Percentiles rank a stretch among this genome's conserved stretches.
phyloP scores from a whole-genome alignment of 2,888 invertebrate species.

The Clepsis dumicolana region DNA sequence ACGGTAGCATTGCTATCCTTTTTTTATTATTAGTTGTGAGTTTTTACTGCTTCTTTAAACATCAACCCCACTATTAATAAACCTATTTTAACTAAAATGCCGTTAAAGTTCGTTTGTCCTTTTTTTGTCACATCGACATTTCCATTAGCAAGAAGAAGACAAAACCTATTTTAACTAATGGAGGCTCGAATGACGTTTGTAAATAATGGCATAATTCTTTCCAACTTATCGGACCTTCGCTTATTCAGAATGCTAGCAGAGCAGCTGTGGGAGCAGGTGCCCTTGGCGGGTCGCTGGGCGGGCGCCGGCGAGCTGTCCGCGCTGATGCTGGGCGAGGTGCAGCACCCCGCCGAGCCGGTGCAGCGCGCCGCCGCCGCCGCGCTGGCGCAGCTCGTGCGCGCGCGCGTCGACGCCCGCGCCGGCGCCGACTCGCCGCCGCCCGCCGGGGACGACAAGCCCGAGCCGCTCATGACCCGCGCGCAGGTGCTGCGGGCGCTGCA shows the following conservation, averaged over 20 bases:
- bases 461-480: slow-evolving; percentile 24
- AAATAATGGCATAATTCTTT: no score
- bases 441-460: slow-evolving; percentile 60
- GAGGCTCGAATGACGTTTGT: no score
- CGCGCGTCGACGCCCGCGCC: slow-evolving; percentile 51
- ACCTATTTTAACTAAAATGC: no score
- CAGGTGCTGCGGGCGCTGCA: slow-evolving; percentile 88
- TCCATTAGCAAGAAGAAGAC: no score
- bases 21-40: no score
- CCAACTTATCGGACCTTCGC: neutral
- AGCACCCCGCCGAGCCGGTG: slow-evolving; percentile 93
- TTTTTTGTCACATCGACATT: no score
- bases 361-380: slow-evolving; percentile 94
- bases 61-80: no score
- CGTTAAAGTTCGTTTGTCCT: no score
- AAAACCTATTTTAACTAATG: no score
- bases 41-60: no score
- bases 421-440: slow-evolving; percentile 52
- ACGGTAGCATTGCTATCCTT: no score
- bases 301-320: slow-evolving; percentile 77
- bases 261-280: slow-evolving; percentile 72
- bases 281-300: slow-evolving; percentile 60
- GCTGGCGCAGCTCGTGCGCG: slow-evolving; percentile 88
- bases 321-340: slow-evolving; percentile 89
- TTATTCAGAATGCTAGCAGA: slow-evolving; percentile 70